These are phyloP conservation scores for Distichodus sexfasciatus DNA, from an alignment of 2,797 vertebrate species.

Conservation along the genomic window DNA sequence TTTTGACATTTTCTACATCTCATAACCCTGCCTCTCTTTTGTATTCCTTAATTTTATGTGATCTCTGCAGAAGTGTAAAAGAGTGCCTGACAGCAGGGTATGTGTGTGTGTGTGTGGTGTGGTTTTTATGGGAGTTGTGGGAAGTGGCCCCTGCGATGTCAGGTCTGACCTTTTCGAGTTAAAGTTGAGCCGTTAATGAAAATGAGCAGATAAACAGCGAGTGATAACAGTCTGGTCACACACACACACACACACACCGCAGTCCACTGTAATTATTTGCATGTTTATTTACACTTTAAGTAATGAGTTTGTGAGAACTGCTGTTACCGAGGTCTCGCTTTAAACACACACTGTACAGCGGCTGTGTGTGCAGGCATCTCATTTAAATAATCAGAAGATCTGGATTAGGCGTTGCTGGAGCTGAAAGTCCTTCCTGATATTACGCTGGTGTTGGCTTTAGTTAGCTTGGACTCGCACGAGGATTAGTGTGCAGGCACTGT, in stretches of 20 bases:
- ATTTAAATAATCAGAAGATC: slow-evolving; percentile 1
- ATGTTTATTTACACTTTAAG: neutral
- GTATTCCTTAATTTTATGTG: neutral
- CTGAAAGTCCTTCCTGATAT: neutral
- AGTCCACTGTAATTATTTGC: neutral
- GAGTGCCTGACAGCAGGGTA: neutral
- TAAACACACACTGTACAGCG: neutral
- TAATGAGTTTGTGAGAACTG: neutral
- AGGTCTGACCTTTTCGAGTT: neutral
- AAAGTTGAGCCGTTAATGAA: neutral
- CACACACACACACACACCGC: neutral
- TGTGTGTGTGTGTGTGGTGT: neutral
- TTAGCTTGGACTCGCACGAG: neutral
- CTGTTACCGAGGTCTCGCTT: neutral
- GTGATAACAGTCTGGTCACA: neutral
- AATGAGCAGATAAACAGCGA: neutral
- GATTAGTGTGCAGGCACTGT: neutral
- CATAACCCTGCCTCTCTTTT: neutral
- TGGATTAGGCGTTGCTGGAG: slow-evolving; percentile 5
- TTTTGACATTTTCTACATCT: too few species aligned
- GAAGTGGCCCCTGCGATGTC: neutral
- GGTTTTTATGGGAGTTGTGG: neutral
- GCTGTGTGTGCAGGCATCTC: neutral
- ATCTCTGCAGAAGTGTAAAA: slow-evolving; percentile 12
- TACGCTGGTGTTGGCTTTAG: neutral